These are phyloP conservation scores for Drosophila infuscata DNA, from an alignment of 2,888 invertebrate species.

Conservation along the genomic window DNA sequence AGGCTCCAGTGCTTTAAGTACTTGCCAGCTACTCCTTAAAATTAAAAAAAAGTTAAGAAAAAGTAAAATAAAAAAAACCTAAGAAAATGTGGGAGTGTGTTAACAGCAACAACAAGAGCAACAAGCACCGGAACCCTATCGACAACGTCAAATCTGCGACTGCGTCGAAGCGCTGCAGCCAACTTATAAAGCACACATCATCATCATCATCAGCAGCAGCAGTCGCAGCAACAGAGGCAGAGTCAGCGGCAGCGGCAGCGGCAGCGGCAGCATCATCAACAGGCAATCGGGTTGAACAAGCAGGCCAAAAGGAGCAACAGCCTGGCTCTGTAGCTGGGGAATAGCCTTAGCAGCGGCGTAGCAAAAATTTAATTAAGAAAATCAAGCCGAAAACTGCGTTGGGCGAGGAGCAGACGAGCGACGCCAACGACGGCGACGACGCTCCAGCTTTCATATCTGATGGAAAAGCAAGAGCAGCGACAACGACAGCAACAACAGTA, in stretches of 20 bases:
- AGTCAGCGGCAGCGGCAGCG: constrained; percentile 12
- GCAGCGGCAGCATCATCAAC: constrained; percentile 50
- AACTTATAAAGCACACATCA: constrained; percentile 79
- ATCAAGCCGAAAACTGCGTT: constrained; percentile 79
- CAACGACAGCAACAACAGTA: constrained; percentile 53
- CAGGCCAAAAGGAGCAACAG: constrained; percentile 43
- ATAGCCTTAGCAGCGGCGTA: constrained; percentile 76
- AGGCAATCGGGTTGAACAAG: constrained; percentile 58
- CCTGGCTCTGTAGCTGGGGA: constrained; percentile 37
- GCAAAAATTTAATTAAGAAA: constrained; percentile 82
- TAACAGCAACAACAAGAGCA: constrained; percentile 73
- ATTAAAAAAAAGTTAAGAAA: constrained; percentile 15
- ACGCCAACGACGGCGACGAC: constrained; percentile 66
- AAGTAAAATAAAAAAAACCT: constrained; percentile 15
- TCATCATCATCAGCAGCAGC: constrained; percentile 61
- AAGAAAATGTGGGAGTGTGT: constrained; percentile 77
- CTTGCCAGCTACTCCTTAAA: constrained; percentile 42
- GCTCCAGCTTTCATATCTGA: constrained; percentile 81
- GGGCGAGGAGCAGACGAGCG: constrained; percentile 63
- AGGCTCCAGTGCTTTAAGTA: constrained; percentile 4
- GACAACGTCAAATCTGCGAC: constrained; percentile 69
- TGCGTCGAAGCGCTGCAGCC: constrained; percentile 63
- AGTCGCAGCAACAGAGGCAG: constrained; percentile 21
- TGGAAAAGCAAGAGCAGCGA: constrained; percentile 75
- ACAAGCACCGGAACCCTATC: constrained; percentile 64